Conservation (phyloP, 2,888 invertebrate genomes). For the Amiota communis region DNA sequence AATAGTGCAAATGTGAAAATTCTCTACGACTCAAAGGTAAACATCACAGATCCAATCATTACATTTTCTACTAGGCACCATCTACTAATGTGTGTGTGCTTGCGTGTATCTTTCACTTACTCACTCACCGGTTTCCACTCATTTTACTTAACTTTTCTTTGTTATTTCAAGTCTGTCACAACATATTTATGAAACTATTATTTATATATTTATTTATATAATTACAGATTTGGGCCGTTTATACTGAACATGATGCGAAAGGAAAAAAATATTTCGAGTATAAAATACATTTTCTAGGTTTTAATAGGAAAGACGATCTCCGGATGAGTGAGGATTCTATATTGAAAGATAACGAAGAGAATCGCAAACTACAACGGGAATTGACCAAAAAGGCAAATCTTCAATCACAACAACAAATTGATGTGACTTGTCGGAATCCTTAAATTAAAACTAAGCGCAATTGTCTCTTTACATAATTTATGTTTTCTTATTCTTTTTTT, state of each 20-base stretch:
- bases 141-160: conserved; percentile 9
- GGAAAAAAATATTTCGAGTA: conserved; percentile 83
- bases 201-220: neutral
- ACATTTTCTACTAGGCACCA: too few species aligned
- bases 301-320: conserved; percentile 97
- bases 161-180: conserved; percentile 45
- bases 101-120: neutral
- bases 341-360: conserved; percentile 92
- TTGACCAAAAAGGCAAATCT: conserved; percentile 84
- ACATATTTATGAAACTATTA: conserved; percentile 14
- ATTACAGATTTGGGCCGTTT: conserved; percentile 86
- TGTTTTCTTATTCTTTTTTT: too few species aligned
- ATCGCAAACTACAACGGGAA: conserved; percentile 88
- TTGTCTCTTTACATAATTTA: too few species aligned
- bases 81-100: too few species aligned
- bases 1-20: conserved; percentile 97
- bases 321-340: conserved; percentile 92
- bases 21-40: conserved; percentile 94
- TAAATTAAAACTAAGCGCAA: too few species aligned
- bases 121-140: too few species aligned
- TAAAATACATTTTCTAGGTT: conserved; percentile 95
- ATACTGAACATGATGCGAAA: conserved; percentile 85
- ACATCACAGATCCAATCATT: neutral
- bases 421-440: too few species aligned
- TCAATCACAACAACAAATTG: too few species aligned